A percentile compares a stretch with the other conserved stretches of the same genome.
Conservation (phyloP, 1,140 invertebrate genomes). For the Drosophila tsacasi region DNA sequence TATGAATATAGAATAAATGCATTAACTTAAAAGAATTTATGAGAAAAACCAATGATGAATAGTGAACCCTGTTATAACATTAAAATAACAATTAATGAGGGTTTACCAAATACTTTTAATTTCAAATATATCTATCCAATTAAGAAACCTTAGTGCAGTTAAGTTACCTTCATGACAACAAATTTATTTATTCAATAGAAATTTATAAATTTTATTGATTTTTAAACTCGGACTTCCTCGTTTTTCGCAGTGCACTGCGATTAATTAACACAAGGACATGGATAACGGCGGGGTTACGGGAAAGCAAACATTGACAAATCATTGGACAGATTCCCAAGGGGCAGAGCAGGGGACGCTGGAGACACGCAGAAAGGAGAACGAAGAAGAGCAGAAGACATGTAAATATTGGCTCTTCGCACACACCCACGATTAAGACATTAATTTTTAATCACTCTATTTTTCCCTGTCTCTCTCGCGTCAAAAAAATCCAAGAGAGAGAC, state of each 20-base stretch:
- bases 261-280: conserved; percentile 72
- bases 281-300: conserved; percentile 8
- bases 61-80: too few species aligned
- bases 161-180: too few species aligned
- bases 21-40: too few species aligned
- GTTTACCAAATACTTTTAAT: too few species aligned
- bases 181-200: neutral
- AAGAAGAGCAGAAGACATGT: conserved; percentile 25
- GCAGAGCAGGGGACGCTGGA: neutral
- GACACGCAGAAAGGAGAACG: conserved; percentile 1
- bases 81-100: too few species aligned
- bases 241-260: conserved; percentile 22
- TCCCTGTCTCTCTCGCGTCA: conserved; percentile 8
- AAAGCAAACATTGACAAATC: conserved; percentile 43
- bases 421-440: conserved; percentile 61
- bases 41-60: too few species aligned
- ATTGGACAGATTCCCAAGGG: conserved; percentile 8
- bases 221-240: too few species aligned
- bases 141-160: too few species aligned
- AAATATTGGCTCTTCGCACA: conserved; percentile 41
- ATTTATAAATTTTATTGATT: too few species aligned
- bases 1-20: neutral
- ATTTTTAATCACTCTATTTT: conserved; percentile 50
- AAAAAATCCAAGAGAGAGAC: conserved; percentile 32
- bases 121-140: too few species aligned